These are phyloP conservation scores for Rhinichthys osculus DNA, from an alignment of 2,797 vertebrate genomes.

Conservation along the genomic window DNA sequence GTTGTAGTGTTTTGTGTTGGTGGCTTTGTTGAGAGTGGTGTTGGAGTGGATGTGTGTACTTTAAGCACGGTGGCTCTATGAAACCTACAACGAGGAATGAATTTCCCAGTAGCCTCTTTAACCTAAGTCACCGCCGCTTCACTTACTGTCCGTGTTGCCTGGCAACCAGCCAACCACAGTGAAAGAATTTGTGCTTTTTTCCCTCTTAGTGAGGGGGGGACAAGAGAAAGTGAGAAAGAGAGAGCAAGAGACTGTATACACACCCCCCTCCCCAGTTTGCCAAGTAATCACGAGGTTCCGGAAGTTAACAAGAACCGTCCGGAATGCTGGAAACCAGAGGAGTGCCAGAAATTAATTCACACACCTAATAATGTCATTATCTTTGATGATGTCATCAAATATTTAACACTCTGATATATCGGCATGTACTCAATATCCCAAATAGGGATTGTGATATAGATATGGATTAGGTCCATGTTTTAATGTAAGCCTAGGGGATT, in stretches of 20 bases:
- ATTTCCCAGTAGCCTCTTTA: constrained; percentile 66
- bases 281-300: constrained; percentile 16
- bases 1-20: not conserved
- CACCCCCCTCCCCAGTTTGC: constrained; percentile 13
- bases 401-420: constrained; percentile 26
- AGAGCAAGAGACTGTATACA: constrained; percentile 27
- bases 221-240: constrained; percentile 35
- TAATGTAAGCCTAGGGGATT: no score
- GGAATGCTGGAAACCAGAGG: not conserved
- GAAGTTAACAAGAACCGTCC: constrained; percentile 37
- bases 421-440: constrained; percentile 14
- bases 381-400: constrained; percentile 40
- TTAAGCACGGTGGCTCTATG: constrained; percentile 18
- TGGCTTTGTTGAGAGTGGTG: constrained; percentile 2
- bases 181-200: constrained; percentile 79
- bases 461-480: no score
- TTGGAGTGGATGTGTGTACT: constrained; percentile 21
- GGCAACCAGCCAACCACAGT: constrained; percentile 80
- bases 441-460: not conserved
- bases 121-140: constrained; percentile 69
- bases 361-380: constrained; percentile 35
- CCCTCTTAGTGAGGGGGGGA: not conserved
- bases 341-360: not conserved
- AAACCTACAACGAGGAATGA: constrained; percentile 52
- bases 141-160: constrained; percentile 79